Evolutionary conservation across 2,888 invertebrate species (phyloP), one percentile per base, ranked within the genome.

Genomic region (Cosmia pyralina): DNA sequence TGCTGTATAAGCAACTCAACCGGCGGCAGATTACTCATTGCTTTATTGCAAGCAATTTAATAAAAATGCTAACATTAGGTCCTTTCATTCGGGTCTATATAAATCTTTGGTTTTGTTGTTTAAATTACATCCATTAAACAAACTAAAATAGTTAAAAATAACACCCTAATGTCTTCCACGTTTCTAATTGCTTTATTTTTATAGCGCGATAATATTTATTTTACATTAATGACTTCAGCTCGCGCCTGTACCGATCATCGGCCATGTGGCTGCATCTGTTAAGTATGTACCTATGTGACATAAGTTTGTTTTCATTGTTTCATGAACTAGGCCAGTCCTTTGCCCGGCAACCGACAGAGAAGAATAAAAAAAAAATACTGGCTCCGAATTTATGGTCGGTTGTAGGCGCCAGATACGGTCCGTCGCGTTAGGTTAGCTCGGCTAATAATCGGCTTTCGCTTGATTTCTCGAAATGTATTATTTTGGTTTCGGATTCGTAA

Each of bases 251-350:
- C 83, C 11, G 48, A 58, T 69, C 46, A 69, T 22, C 55, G 55
- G 78, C 81, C 90, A 89, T 91, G 69, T 91, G 93, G 80, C 76
- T 88, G 87, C 93, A 93, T 92, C 88, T 93, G 93, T 88, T 87
- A 82, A 82, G 34, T 60, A 70, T 79, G 85, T 79, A 57, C 38
- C 57, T 74, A 83, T 82, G 75, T 83, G 86, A 83, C 79, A 89
- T 88, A 87, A 90, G 90, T 92, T 90, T 92, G 85, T 92, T 92
- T 81, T 78, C 72, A 86, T 83, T 84, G 69, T 78, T 75, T 59
- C n/a, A 69, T 34, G 67, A 86, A 87, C 84, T 83, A 82, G 86
- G 75, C 72, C 80, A 75, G 77, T 83, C 80, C 69, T 81, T 83
- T 80, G 82, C 75, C 69, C 57, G 73, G 83, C 82, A 74, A 83